phyloP scores from a whole-genome alignment of 2,888 invertebrate species.

The Sphinx pinastri region DNA sequence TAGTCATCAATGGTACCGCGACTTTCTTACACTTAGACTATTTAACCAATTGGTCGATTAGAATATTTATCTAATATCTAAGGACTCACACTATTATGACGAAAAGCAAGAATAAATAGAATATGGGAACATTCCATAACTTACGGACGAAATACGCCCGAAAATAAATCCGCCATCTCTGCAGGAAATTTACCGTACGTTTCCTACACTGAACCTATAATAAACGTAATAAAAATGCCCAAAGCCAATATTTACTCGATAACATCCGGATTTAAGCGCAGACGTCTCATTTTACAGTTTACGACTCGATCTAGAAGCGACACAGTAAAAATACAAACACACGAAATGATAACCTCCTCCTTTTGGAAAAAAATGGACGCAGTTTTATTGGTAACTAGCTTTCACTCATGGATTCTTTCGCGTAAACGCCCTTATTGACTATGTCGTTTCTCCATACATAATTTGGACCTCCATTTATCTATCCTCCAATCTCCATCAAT shows the following conservation, averaged over 20 bases:
- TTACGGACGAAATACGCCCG: not conserved
- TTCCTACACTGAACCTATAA: slow-evolving; percentile 7
- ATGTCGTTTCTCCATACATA: not conserved
- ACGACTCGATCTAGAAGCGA: slow-evolving; percentile 6
- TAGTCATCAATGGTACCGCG: too few relatives aligned
- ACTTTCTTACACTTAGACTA: too few relatives aligned
- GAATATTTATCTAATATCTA: too few relatives aligned
- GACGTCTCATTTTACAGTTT: slow-evolving; percentile 14
- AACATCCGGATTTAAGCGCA: slow-evolving; percentile 8
- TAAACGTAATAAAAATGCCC: slow-evolving; percentile 18
- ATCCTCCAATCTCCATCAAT: too few relatives aligned
- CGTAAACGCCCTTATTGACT: too few relatives aligned
- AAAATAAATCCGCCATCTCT: not conserved
- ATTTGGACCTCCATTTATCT: not conserved
- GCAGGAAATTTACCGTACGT: slow-evolving; percentile 8
- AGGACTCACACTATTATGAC: too few relatives aligned
- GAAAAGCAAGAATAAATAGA: too few relatives aligned
- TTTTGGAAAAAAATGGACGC: slow-evolving; percentile 1
- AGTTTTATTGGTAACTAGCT: not conserved
- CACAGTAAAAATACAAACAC: too few relatives aligned
- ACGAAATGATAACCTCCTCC: too few relatives aligned
- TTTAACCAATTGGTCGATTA: too few relatives aligned
- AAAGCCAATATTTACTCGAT: slow-evolving; percentile 21
- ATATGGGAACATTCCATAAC: not conserved
- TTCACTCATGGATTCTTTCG: not conserved